A percentile compares a stretch with the other conserved stretches of the same genome.
Conservation (phyloP, 2,888 invertebrate species). For the Cataglyphis cursor region DNA sequence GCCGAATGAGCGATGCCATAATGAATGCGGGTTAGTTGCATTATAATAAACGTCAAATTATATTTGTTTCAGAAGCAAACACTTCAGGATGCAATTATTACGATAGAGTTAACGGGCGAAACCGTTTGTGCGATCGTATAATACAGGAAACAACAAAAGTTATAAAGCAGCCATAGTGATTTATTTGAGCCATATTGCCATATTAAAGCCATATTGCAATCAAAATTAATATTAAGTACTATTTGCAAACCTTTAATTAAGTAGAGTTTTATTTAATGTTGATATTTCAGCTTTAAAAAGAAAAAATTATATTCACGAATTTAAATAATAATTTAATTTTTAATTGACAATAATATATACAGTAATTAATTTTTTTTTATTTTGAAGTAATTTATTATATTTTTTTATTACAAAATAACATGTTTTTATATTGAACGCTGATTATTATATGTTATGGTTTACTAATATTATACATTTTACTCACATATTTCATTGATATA, state of each 20-base stretch:
- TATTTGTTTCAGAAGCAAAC: constrained; percentile 40
- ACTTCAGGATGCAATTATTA: constrained; percentile 46
- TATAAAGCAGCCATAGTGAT: neutral
- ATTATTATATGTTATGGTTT: neutral
- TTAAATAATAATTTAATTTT: neutral
- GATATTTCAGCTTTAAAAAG: neutral
- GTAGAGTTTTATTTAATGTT: neutral
- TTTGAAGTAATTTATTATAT: constrained; percentile 6
- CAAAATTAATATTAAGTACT: neutral
- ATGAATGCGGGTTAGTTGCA: constrained; percentile 60
- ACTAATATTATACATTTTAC: neutral
- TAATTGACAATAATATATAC: neutral
- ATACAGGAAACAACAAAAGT: constrained; percentile 23
- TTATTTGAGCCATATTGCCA: neutral
- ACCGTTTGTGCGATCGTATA: constrained; percentile 9
- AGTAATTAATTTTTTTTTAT: neutral
- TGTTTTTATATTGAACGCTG: neutral
- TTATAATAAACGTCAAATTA: constrained; percentile 58
- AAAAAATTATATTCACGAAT: neutral
- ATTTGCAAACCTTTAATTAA: neutral
- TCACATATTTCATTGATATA: neutral
- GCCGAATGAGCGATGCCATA: constrained; percentile 53
- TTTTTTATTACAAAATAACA: neutral
- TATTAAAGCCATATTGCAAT: neutral
- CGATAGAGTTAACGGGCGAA: constrained; percentile 27